Conservation (phyloP, 1,140 invertebrate species). For the Listronotus bonariensis region DNA sequence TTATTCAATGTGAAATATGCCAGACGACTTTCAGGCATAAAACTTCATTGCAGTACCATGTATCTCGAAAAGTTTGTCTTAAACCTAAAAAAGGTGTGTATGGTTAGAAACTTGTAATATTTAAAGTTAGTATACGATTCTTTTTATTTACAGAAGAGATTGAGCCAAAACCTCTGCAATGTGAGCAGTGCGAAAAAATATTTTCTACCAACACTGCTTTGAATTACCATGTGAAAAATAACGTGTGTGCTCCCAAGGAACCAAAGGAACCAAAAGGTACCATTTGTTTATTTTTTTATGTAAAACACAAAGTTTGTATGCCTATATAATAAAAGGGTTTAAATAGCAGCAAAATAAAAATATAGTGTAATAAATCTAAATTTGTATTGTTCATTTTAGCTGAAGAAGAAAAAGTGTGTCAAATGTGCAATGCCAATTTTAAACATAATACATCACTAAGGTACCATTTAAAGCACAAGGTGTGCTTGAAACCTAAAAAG, state of each 20-base stretch:
- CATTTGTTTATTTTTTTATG: not conserved
- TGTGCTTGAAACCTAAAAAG: conserved; percentile 25
- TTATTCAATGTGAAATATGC: conserved; percentile 29
- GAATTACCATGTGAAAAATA: conserved; percentile 32
- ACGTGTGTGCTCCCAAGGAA: conserved; percentile 27
- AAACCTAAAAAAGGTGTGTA: conserved; percentile 34
- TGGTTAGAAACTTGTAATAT: not conserved
- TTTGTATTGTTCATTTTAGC: conserved; percentile 1
- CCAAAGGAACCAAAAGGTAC: conserved; percentile 23
- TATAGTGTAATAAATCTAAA: no score
- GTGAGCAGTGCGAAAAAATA: conserved; percentile 31
- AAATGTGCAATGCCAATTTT: conserved; percentile 21
- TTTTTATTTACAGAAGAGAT: conserved; percentile 22
- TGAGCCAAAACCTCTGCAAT: conserved; percentile 29
- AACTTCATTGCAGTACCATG: conserved; percentile 26
- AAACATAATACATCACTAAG: conserved; percentile 23
- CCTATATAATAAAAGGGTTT: no score
- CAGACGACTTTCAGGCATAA: conserved; percentile 25
- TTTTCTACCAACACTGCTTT: conserved; percentile 34
- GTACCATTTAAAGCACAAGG: conserved; percentile 30
- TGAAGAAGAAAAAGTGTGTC: conserved; percentile 18
- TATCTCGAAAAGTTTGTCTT: conserved; percentile 27
- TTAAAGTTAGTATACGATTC: no score
- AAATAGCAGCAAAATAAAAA: no score
- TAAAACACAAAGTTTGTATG: no score